A percentile compares a stretch with the other conserved stretches of the same genome.
phyloP scores from a whole-genome alignment of 2,797 vertebrate species.

The Simalia tracyae region DNA sequence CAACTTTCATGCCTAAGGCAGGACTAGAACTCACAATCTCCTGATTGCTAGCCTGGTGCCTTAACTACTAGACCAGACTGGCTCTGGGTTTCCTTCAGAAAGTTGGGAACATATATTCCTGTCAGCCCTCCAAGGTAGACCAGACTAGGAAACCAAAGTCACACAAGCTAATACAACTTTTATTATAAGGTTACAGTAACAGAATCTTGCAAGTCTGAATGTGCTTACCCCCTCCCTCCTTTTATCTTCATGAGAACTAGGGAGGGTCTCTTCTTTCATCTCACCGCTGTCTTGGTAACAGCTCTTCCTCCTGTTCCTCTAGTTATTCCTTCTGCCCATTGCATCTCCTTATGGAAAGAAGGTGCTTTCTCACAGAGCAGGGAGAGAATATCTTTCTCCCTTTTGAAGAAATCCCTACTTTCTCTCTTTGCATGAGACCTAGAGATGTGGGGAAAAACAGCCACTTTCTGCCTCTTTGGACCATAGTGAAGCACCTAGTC shows the following conservation, averaged over 20 bases:
- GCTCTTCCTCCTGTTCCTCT: neutral
- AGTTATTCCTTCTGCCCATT: neutral
- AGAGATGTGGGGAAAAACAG: neutral
- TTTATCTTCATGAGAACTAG: neutral
- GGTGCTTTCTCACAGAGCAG: neutral
- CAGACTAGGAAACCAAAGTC: neutral
- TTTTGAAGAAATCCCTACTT: neutral
- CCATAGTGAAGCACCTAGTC: constrained; percentile 1
- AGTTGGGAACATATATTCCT: neutral
- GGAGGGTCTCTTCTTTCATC: neutral
- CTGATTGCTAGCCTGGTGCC: too few relatives aligned
- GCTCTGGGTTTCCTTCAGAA: neutral
- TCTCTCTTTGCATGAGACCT: neutral
- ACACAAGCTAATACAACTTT: neutral
- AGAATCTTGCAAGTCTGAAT: neutral
- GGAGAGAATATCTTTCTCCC: neutral
- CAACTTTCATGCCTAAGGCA: too few relatives aligned
- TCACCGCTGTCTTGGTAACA: neutral
- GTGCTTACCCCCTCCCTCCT: neutral
- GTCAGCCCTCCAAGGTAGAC: neutral
- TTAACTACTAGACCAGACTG: too few relatives aligned
- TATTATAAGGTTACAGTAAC: neutral
- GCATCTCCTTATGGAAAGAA: neutral
- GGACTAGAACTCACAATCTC: too few relatives aligned
- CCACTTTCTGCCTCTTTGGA: neutral